phyloP scores from a whole-genome alignment of 2,888 invertebrate species.

The Hypselothyrea guttata region DNA sequence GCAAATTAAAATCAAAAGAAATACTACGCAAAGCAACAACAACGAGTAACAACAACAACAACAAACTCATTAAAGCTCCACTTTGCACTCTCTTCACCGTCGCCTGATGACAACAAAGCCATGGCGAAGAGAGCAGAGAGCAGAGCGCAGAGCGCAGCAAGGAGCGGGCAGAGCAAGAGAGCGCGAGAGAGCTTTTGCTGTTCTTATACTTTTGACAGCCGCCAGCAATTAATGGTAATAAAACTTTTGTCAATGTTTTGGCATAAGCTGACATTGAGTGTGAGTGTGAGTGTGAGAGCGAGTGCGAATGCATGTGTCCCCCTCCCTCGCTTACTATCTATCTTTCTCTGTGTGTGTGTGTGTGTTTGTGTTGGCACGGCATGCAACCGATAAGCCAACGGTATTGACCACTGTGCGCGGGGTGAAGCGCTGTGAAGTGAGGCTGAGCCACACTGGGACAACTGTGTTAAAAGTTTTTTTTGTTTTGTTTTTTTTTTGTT shows the following conservation, averaged over 20 bases:
- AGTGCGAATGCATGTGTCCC: constrained; percentile 29
- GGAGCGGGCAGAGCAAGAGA: not conserved
- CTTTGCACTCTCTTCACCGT: constrained; percentile 24
- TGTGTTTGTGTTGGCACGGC: constrained; percentile 36
- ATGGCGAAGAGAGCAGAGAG: not conserved
- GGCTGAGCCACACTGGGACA: too few species aligned
- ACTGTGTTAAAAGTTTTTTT: too few species aligned
- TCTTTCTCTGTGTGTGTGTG: not conserved
- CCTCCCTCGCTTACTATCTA: too few species aligned
- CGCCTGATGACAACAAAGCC: constrained; percentile 38
- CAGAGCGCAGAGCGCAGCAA: not conserved
- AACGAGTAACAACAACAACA: constrained; percentile 9
- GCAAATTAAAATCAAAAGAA: not conserved
- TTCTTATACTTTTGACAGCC: constrained; percentile 31
- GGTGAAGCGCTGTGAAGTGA: constrained; percentile 1
- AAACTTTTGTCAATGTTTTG: constrained; percentile 53
- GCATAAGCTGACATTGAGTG: constrained; percentile 35
- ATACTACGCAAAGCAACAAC: not conserved
- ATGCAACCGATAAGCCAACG: constrained; percentile 62
- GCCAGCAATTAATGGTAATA: constrained; percentile 49
- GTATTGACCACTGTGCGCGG: constrained; percentile 47
- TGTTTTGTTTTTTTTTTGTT: too few species aligned
- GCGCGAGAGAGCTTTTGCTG: constrained; percentile 21
- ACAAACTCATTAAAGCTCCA: constrained; percentile 30
- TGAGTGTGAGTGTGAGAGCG: not conserved